Conservation (phyloP, 2,888 invertebrate species). For the Eristalis tenax region DNA sequence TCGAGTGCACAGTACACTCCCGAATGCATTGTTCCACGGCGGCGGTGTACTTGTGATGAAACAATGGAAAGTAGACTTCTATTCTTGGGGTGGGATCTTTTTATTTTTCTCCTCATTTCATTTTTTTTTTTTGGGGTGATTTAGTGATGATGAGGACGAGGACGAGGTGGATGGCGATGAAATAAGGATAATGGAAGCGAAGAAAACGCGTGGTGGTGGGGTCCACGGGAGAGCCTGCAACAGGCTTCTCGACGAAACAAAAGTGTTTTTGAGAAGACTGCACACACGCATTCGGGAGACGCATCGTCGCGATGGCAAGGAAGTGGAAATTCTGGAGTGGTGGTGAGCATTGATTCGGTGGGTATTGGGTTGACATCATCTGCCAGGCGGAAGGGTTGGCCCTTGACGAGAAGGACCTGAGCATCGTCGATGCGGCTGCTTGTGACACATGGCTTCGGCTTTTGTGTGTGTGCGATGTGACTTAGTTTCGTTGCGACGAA, state of each 20-base stretch:
- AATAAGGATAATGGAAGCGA: constrained; percentile 62
- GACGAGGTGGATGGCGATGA: neutral
- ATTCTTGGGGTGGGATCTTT: constrained; percentile 32
- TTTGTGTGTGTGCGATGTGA: constrained; percentile 9
- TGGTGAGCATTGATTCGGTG: constrained; percentile 50
- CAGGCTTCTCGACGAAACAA: constrained; percentile 51
- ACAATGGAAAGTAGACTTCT: constrained; percentile 60
- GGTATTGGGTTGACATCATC: constrained; percentile 50
- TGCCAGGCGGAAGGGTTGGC: constrained; percentile 24
- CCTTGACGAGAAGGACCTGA: neutral
- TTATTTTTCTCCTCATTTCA: constrained; percentile 19
- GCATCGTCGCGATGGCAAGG: constrained; percentile 16
- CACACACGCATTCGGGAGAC: constrained; percentile 11
- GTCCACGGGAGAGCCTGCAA: constrained; percentile 47
- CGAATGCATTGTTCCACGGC: constrained; percentile 56
- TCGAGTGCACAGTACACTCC: constrained; percentile 56
- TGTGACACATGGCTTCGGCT: constrained; percentile 57
- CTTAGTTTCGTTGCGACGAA: neutral
- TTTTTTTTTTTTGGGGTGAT: constrained; percentile 1
- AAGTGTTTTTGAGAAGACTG: constrained; percentile 16
- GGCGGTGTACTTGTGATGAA: constrained; percentile 23
- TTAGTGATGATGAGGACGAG: neutral
- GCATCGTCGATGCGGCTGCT: constrained; percentile 29
- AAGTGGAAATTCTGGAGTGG: constrained; percentile 33
- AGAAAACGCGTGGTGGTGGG: constrained; percentile 47